Evolutionary conservation across 1,140 invertebrate genomes (phyloP).

Genomic region (Drosophila mayri): DNA sequence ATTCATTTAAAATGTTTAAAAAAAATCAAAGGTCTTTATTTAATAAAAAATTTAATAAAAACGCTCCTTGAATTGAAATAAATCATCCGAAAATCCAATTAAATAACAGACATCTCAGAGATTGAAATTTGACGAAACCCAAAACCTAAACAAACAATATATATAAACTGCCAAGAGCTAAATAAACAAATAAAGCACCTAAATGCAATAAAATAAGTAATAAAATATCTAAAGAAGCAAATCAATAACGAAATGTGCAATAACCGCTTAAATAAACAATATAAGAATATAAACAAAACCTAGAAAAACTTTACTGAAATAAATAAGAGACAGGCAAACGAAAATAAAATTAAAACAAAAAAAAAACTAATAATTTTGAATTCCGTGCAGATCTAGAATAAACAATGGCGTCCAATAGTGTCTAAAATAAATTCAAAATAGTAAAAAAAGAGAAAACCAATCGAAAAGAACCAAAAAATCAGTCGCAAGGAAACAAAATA

Average conservation of each 20-base stretch:
- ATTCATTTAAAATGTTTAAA: neutral
- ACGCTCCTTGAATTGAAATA: neutral
- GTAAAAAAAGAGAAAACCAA: neutral
- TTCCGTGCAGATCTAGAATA: constrained; percentile 11
- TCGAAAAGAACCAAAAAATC: constrained; percentile 6
- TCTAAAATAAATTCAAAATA: constrained; percentile 1
- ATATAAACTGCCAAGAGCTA: neutral
- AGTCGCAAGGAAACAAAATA: neutral
- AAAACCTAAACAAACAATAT: constrained; percentile 2
- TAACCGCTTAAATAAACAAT: constrained; percentile 1
- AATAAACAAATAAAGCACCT: neutral
- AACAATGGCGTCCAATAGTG: constrained; percentile 54
- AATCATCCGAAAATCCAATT: neutral
- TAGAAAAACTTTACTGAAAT: neutral
- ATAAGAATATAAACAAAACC: neutral
- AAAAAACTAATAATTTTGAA: neutral
- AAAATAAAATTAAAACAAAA: neutral
- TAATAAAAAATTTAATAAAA: neutral
- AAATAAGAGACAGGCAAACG: neutral
- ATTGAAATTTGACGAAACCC: neutral
- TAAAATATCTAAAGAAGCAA: neutral
- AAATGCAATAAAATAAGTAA: neutral
- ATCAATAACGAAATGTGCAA: neutral
- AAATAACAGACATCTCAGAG: neutral
- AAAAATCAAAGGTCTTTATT: neutral